Evolutionary conservation across 2,888 invertebrate genomes (phyloP).

Genomic region (Drosophila picticornis): DNA sequence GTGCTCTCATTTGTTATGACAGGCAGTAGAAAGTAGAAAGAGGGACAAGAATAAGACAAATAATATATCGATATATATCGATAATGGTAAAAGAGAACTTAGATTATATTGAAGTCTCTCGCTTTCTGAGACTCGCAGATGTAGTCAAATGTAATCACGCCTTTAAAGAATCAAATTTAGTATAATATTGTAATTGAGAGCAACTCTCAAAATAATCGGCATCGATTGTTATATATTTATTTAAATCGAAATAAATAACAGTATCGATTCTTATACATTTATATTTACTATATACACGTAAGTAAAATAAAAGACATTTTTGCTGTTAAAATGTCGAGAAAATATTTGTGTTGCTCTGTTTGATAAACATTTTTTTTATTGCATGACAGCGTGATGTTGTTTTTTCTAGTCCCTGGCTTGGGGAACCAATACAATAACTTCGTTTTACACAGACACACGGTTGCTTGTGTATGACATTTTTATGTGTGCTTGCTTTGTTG

Average conservation of each 20-base stretch:
- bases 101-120: background rate
- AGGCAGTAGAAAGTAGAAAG: too few species aligned
- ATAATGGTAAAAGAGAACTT: background rate
- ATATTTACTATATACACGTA: background rate
- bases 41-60: background rate
- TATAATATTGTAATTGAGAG: background rate
- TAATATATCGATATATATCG: background rate
- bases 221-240: background rate
- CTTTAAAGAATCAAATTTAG: background rate
- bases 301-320: background rate
- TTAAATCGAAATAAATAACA: background rate
- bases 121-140: background rate
- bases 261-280: background rate
- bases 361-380: background rate
- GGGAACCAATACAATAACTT: background rate
- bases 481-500: constrained; percentile 7
- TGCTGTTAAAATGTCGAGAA: background rate
- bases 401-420: background rate
- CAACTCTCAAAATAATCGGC: background rate
- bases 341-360: background rate
- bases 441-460: background rate
- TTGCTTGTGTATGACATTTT: background rate
- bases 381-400: background rate
- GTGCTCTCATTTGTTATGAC: too few species aligned
- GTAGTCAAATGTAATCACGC: background rate